Base-by-base conservation (phyloP, 2,888 invertebrate genomes). In the Drosophila macrothrix region DNA sequence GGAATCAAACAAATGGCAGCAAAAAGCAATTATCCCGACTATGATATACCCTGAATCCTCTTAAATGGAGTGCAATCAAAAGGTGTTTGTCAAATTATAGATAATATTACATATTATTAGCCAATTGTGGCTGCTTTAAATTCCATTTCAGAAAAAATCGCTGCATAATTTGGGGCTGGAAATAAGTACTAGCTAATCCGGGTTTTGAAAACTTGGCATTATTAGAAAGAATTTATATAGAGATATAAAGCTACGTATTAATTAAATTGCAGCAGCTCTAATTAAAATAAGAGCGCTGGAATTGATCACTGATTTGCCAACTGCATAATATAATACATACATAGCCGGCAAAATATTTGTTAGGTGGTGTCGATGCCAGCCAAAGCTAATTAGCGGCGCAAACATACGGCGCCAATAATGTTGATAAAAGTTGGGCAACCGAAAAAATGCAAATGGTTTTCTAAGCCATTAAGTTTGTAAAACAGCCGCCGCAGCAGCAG, bases 381-480 rank as follows among this genome's bases (percentile, higher is more conserved):
- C 29, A 67, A 58, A 46, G 60, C 78, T 80, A 78, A 78, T 78
- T 78, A 80, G 81, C 76, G 61, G 68, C 64, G 49, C 71, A 68
- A 78, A 83, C 83, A 84, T 84, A 84, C 85, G 83, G 88, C 83
- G 66, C 73, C 71, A 80, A 83, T 84, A 88, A 79, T 88, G 84
- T 83, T 81, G 65, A 88, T 83, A 82, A 84, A 82, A 82, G 89
- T 84, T 88, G 84, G 87, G 79, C 78, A 85, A 76, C 82, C 82
- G 70, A 86, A 81, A 78, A 73, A 82, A 88, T 79, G 80, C 79
- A 88, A 90, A 90, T 91, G 82, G 84, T 85, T 91, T 91, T 91
- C 92, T 91, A 85, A 84, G 83, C 88, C 92, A 91, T 91, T 91
- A 91, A 91, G 81, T 91, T 82, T 84, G 78, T 77, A 78, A 84